Conservation (phyloP, 2,113 vertebrate genomes). For the Aleadryas rufinucha region DNA sequence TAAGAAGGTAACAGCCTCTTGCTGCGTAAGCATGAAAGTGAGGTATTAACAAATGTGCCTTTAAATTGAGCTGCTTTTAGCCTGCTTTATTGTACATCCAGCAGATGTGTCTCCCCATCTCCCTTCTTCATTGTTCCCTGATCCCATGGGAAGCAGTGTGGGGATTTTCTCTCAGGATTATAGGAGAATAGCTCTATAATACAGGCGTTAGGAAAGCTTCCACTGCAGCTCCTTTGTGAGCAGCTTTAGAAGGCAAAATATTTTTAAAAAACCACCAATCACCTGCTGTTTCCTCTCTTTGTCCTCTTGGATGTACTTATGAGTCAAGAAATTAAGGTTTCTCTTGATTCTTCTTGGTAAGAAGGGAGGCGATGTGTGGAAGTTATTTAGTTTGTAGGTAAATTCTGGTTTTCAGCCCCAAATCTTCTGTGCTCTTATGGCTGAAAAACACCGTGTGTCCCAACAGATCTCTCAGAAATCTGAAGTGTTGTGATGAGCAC, state of each 20-base stretch:
- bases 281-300: neutral
- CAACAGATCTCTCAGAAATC: neutral
- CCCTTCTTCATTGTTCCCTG: neutral
- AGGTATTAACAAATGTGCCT: neutral
- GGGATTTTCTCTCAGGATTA: neutral
- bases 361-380: neutral
- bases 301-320: neutral
- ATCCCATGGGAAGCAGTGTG: neutral
- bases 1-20: neutral
- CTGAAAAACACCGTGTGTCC: neutral
- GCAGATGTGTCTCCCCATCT: neutral
- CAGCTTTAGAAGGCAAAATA: neutral
- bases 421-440: neutral
- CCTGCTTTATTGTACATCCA: neutral
- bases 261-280: neutral
- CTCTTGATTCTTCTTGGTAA: rapidly evolving
- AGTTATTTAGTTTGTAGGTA: neutral
- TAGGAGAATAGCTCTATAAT: neutral
- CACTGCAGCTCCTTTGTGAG: neutral
- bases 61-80: neutral
- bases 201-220: neutral
- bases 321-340: neutral
- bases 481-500: neutral
- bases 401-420: neutral
- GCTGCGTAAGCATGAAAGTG: neutral